Evolutionary conservation across 1,140 invertebrate species (phyloP).

Genomic region (Drosophila albomicans): DNA sequence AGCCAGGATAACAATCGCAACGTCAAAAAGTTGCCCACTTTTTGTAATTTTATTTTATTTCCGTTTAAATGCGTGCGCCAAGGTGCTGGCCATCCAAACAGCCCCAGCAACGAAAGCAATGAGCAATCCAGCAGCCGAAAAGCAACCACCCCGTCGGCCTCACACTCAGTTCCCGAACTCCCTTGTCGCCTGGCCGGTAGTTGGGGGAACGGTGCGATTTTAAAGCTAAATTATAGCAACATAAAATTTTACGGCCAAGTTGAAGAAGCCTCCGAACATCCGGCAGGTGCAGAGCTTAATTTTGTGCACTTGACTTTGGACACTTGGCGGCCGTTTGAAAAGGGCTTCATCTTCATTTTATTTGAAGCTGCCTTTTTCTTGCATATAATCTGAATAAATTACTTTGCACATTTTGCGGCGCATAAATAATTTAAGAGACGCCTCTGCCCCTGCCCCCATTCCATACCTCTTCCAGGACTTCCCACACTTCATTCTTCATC

Average conservation of each 20-base stretch:
- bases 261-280: constrained; percentile 39
- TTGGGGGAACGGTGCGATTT: constrained; percentile 55
- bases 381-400: constrained; percentile 82
- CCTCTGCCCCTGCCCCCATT: neutral
- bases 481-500: constrained; percentile 21
- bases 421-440: constrained; percentile 76
- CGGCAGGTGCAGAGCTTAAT: constrained; percentile 77
- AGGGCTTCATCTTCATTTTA: constrained; percentile 66
- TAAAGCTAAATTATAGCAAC: constrained; percentile 77
- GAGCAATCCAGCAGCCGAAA: neutral
- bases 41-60: constrained; percentile 83
- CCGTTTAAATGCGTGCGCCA: constrained; percentile 76
- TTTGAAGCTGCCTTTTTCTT: constrained; percentile 68
- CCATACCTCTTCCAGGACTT: neutral
- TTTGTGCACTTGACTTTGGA: constrained; percentile 77
- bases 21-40: constrained; percentile 81
- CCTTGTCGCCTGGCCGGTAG: neutral
- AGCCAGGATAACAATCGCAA: constrained; percentile 75
- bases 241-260: constrained; percentile 76
- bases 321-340: constrained; percentile 75
- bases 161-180: neutral
- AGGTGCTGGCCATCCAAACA: constrained; percentile 33
- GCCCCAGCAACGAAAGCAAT: neutral
- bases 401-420: constrained; percentile 81
- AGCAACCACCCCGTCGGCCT: neutral